Percentiles rank a stretch among this genome's conserved stretches.
phyloP scores from a whole-genome alignment of 2,113 vertebrate genomes.

The Lepus americanus region DNA sequence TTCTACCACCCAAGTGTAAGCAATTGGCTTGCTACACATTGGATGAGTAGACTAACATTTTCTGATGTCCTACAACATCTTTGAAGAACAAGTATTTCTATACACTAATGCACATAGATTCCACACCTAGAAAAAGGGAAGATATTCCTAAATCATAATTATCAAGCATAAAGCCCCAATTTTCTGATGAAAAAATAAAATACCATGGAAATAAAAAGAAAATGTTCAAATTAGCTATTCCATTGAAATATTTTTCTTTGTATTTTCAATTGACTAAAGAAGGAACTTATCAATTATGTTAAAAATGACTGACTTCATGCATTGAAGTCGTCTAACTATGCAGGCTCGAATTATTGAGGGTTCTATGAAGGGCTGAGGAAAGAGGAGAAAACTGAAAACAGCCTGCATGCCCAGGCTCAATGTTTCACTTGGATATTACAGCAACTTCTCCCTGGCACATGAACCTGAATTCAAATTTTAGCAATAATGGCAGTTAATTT shows the following conservation, averaged over 20 bases:
- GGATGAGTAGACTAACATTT: no score
- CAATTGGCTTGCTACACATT: no score
- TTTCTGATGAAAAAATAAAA: constrained; percentile 20
- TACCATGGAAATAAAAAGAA: not conserved
- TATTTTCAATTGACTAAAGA: not conserved
- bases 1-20: no score
- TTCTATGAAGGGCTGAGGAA: not conserved
- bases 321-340: not conserved
- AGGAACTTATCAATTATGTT: not conserved
- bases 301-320: not conserved
- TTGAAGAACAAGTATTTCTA: not conserved
- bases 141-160: not conserved
- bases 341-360: constrained; percentile 16
- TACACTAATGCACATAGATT: not conserved
- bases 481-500: not conserved
- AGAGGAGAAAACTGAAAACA: not conserved
- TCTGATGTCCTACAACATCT: not conserved
- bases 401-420: not conserved
- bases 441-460: not conserved
- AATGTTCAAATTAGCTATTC: not conserved
- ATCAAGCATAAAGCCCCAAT: not conserved
- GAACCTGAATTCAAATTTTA: not conserved
- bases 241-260: not conserved
- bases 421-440: not conserved
- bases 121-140: not conserved